Evolutionary conservation across 2,113 vertebrate genomes (phyloP), one percentile per base, ranked within the genome.

Genomic region (Arenaria interpres): DNA sequence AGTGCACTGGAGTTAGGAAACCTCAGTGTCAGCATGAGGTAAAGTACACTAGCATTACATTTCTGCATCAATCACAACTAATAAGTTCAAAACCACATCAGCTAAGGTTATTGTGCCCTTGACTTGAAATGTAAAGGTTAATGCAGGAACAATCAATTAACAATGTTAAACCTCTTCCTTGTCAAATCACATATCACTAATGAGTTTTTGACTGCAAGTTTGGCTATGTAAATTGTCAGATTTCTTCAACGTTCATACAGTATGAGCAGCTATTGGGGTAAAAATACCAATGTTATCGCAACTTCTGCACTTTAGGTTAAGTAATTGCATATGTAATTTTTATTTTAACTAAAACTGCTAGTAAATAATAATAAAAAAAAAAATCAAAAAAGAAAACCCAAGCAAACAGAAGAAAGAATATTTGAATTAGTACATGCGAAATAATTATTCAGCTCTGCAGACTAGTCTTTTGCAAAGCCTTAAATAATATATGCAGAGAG

Each of bases 121-220:
- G 92, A 82, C 79, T 85, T 87, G 73, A 89, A 92, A 95, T 28
- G 53, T 79, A 78, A 96, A 97, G 79, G 62, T 96, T 93, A 94
- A 71, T 91, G 60, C 76, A 59, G 77, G 78, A 94, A 84, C 50
- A 94, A 59, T 77, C 69, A 79, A 50, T 68, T 93, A 83, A 43
- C 30, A 17, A 33, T 71, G 56, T 73, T 86, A 85, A 94, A 87
- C 18, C 32, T 82, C 46, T 84, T 95, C 45, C 81, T 93, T 96
- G 96, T 97, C 90, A 96, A 94, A 86, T 74, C 78, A 72, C 30
- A 46, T 96, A 62, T 78, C 20, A 18, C 43, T 96, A 88, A 96
- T 74, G 84, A 92, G 37, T 64, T 90, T 92, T 88, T 64, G 64
- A 82, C 85, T 88, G 72, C n/a, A 77, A 53, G 35, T 91, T 89